Evolutionary conservation across 2,888 invertebrate genomes (phyloP).

Genomic region (Ditula angustiorana): DNA sequence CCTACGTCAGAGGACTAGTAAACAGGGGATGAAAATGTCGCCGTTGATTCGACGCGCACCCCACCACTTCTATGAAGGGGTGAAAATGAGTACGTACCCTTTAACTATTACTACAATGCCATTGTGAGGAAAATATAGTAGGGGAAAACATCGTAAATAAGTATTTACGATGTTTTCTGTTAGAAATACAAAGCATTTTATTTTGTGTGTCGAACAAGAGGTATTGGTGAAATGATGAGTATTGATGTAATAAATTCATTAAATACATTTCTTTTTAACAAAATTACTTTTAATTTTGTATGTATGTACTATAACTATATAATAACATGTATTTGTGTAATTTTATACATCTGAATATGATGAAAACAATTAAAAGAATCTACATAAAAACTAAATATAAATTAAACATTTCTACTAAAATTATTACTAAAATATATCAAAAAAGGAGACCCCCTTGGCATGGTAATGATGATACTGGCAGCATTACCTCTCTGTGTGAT

Average conservation of each 20-base stretch:
- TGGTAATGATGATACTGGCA: too few relatives aligned
- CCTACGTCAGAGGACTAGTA: constrained; percentile 27
- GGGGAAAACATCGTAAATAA: constrained; percentile 38
- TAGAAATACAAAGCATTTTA: constrained; percentile 20
- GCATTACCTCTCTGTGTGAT: too few relatives aligned
- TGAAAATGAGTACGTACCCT: constrained; percentile 16
- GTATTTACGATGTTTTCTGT: constrained; percentile 36
- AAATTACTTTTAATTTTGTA: too few relatives aligned
- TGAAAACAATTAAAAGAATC: too few relatives aligned
- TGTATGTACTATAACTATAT: too few relatives aligned
- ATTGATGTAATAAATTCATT: not conserved
- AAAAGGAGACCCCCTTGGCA: too few relatives aligned
- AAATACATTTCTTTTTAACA: too few relatives aligned
- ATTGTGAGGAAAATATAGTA: constrained; percentile 25
- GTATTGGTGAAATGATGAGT: not conserved
- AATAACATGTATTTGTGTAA: too few relatives aligned
- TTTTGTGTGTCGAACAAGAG: constrained; percentile 8
- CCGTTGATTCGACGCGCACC: constrained; percentile 60
- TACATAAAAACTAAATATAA: too few relatives aligned
- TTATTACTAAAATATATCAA: too few relatives aligned
- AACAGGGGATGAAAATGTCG: constrained; percentile 57
- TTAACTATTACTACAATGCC: constrained; percentile 45
- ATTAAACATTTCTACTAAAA: too few relatives aligned
- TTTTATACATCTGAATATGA: too few relatives aligned
- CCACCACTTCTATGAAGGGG: constrained; percentile 45